These are phyloP conservation scores for Heliothis subflexa DNA, from an alignment of 1,140 invertebrate species.

Conservation along the genomic window DNA sequence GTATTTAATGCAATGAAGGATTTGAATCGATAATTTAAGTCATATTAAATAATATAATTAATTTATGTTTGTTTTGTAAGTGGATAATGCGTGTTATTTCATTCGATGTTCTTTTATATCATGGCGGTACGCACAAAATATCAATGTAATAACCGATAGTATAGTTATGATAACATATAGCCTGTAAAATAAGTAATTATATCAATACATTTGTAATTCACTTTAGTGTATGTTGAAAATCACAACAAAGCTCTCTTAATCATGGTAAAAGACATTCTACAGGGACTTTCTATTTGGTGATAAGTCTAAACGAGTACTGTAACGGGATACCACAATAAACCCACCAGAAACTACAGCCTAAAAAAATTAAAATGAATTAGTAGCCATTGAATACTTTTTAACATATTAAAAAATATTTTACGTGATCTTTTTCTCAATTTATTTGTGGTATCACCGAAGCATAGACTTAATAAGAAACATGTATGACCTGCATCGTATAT, in stretches of 20 bases:
- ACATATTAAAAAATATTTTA: no score
- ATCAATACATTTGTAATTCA: constrained; percentile 45
- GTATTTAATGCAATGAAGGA: constrained; percentile 64
- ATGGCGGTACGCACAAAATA: constrained; percentile 48
- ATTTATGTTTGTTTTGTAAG: constrained; percentile 41
- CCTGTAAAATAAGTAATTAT: constrained; percentile 44
- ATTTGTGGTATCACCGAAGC: constrained; percentile 30
- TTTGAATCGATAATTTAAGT: constrained; percentile 70
- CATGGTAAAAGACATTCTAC: constrained; percentile 75
- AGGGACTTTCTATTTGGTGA: constrained; percentile 65
- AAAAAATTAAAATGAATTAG: not conserved
- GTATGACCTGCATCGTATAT: constrained; percentile 38
- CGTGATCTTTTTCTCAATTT: not conserved
- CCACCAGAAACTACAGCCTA: not conserved
- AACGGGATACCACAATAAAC: constrained; percentile 33
- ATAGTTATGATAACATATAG: constrained; percentile 35
- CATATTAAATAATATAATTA: constrained; percentile 59
- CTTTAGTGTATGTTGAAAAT: constrained; percentile 50
- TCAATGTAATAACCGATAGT: constrained; percentile 44
- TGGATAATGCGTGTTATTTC: constrained; percentile 37
- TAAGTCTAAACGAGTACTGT: constrained; percentile 42
- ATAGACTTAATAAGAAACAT: constrained; percentile 40
- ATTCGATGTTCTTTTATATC: constrained; percentile 26
- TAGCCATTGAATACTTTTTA: not conserved
- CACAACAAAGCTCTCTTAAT: constrained; percentile 64